phyloP scores from a whole-genome alignment of 1,140 invertebrate species.

The Reticulitermes speratus region DNA sequence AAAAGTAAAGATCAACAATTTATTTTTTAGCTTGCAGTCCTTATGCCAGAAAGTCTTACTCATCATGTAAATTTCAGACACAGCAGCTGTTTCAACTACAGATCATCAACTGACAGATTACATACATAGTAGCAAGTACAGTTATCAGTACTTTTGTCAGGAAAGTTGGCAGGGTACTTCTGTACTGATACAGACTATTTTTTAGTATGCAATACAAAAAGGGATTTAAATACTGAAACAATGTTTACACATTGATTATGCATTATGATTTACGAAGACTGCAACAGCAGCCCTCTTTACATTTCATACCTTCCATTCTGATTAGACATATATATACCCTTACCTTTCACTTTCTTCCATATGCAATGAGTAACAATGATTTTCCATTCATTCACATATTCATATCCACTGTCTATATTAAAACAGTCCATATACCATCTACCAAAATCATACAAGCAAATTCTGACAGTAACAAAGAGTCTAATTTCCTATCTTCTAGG shows the following conservation, averaged over 20 bases:
- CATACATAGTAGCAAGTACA: background rate
- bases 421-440: background rate
- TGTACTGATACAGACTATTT: background rate
- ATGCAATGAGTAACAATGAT: background rate
- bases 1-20: too few relatives aligned
- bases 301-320: background rate
- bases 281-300: background rate
- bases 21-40: too few relatives aligned
- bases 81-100: too few relatives aligned
- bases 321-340: background rate
- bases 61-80: too few relatives aligned
- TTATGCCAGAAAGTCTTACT: too few relatives aligned
- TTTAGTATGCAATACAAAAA: background rate
- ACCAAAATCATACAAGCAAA: background rate
- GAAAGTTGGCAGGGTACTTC: background rate
- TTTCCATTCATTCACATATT: background rate
- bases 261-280: background rate
- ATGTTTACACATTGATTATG: background rate
- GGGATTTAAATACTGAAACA: background rate
- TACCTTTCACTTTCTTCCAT: background rate
- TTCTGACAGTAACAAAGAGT: background rate
- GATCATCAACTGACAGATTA: background rate
- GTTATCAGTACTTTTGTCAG: background rate
- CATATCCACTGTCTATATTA: background rate
- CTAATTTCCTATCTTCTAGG: background rate